phyloP scores from a whole-genome alignment of 53 echinoderm and acorn worm species.

The Antedon mediterranea region DNA sequence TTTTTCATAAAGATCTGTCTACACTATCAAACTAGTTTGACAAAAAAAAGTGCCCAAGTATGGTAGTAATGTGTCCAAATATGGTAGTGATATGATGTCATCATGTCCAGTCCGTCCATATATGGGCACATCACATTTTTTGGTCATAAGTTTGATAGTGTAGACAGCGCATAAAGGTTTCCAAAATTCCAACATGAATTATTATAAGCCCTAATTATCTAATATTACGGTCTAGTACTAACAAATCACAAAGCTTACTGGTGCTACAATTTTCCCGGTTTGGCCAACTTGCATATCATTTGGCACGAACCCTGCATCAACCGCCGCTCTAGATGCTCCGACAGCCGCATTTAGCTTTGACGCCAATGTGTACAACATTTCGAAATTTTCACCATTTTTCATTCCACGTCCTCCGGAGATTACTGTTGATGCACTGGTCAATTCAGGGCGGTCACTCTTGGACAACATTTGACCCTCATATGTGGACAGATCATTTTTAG shows the following conservation, averaged over 20 bases:
- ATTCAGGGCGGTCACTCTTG: constrained; percentile 89
- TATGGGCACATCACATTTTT: too few relatives aligned
- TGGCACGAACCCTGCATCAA: constrained; percentile 88
- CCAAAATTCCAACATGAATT: neutral
- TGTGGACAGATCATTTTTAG: constrained; percentile 47
- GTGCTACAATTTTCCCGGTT: constrained; percentile 96
- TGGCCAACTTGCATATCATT: constrained; percentile 99
- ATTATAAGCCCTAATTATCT: neutral
- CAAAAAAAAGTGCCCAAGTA: too few relatives aligned
- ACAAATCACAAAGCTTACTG: constrained; percentile 42
- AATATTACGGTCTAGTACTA: neutral
- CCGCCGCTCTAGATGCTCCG: constrained; percentile 85
- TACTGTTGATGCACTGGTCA: constrained; percentile 81
- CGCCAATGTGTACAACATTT: constrained; percentile 70
- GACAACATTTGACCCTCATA: constrained; percentile 62
- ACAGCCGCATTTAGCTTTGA: constrained; percentile 79
- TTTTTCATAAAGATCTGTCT: too few relatives aligned
- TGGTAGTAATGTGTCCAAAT: too few relatives aligned
- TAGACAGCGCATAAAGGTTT: too few relatives aligned
- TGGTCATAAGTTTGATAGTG: neutral
- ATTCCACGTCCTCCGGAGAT: constrained; percentile 90
- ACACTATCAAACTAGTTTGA: too few relatives aligned
- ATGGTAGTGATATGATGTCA: too few relatives aligned
- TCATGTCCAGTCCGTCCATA: too few relatives aligned
- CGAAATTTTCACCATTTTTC: constrained; percentile 95